Evolutionary conservation across 2,113 vertebrate species (phyloP).

Genomic region (Equus przewalskii): DNA sequence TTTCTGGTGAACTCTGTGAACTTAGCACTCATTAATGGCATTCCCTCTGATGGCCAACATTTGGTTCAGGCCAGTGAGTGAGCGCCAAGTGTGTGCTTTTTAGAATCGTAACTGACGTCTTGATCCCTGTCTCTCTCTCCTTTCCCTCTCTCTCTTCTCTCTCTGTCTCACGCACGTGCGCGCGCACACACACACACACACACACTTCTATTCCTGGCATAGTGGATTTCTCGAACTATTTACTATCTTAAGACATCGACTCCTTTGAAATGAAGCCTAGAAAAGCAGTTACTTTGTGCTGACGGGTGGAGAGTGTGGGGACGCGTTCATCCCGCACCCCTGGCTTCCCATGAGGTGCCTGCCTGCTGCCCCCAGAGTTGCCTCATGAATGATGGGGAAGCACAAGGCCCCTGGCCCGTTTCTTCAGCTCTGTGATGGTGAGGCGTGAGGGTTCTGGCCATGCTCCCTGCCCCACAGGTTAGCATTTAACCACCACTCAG

Average conservation of each 20-base stretch:
- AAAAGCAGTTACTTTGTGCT: conserved; percentile 1
- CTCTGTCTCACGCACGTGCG: no score
- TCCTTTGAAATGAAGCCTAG: conserved; percentile 47
- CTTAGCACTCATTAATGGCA: conserved; percentile 37
- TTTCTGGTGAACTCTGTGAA: conserved; percentile 59
- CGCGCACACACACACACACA: not conserved
- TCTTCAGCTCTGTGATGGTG: not conserved
- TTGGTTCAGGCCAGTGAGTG: conserved; percentile 66
- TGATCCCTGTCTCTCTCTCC: not conserved
- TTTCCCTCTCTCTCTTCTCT: not conserved
- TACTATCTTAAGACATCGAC: not conserved
- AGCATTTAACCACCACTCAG: not conserved
- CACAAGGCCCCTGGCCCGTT: accelerated
- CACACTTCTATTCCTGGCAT: not conserved
- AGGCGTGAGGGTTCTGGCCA: not conserved
- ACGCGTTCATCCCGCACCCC: not conserved
- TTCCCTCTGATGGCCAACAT: conserved; percentile 55
- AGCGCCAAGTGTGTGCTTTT: not conserved
- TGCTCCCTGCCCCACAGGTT: not conserved
- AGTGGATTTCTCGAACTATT: conserved; percentile 49
- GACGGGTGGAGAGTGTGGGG: not conserved
- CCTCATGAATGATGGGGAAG: not conserved
- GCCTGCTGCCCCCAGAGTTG: not conserved
- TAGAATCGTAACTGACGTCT: not conserved
- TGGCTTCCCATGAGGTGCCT: not conserved